phyloP scores from a whole-genome alignment of 1,140 invertebrate species.

The Belonocnema kinseyi region DNA sequence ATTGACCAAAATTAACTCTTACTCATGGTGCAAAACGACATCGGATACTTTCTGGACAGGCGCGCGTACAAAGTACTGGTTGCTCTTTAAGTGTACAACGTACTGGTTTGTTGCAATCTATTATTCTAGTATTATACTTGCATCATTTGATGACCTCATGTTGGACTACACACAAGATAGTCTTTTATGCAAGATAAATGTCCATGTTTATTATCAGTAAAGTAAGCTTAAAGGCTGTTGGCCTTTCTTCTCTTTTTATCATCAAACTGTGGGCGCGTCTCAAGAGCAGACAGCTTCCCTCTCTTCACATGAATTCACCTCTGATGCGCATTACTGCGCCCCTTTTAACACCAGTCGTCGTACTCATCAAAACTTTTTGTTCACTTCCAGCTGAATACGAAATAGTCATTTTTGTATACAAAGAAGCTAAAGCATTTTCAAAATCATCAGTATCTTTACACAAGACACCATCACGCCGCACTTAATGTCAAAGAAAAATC shows the following conservation, averaged over 20 bases:
- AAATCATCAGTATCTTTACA: neutral
- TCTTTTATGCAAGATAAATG: slow-evolving; percentile 27
- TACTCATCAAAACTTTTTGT: neutral
- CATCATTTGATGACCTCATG: neutral
- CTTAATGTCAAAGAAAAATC: neutral
- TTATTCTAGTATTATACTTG: too few species aligned
- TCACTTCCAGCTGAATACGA: neutral
- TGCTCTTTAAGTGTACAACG: too few species aligned
- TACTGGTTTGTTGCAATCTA: too few species aligned
- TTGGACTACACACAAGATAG: neutral
- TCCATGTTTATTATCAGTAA: slow-evolving; percentile 10
- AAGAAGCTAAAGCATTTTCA: neutral
- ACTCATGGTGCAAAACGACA: too few species aligned
- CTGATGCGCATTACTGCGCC: neutral
- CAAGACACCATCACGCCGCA: neutral
- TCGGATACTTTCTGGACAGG: too few species aligned
- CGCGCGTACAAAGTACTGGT: too few species aligned
- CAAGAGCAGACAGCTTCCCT: neutral
- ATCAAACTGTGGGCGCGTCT: slow-evolving; percentile 4
- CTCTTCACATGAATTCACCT: neutral
- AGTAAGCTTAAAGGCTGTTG: slow-evolving; percentile 12
- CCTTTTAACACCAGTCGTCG: slow-evolving; percentile 1
- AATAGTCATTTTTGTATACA: neutral
- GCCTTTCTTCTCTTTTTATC: neutral
- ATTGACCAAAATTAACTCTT: too few species aligned